Evolutionary conservation across 2,888 invertebrate genomes (phyloP).

Genomic region (Tachystola acroxantha): DNA sequence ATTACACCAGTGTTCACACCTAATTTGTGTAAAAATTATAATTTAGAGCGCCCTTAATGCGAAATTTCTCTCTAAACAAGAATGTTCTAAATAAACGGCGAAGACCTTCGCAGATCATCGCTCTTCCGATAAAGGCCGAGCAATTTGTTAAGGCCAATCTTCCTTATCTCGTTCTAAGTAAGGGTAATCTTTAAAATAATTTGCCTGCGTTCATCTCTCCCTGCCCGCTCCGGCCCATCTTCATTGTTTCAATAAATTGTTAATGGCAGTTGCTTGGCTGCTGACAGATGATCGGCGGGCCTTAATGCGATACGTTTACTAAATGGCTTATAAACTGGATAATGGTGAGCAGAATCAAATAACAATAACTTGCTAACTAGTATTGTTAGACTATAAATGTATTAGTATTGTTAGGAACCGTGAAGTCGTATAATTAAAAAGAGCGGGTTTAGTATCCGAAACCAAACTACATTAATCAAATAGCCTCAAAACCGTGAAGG

Average conservation of each 20-base stretch:
- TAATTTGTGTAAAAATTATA: too few species aligned
- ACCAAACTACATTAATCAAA: too few species aligned
- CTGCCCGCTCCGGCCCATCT: conserved; percentile 13
- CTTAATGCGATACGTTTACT: conserved; percentile 10
- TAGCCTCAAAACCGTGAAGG: too few species aligned
- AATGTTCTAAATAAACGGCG: conserved; percentile 5
- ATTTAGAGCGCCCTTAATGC: too few species aligned
- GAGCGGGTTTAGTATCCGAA: too few species aligned
- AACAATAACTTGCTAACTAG: too few species aligned
- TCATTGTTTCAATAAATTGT: conserved; percentile 18
- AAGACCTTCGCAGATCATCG: conserved; percentile 10
- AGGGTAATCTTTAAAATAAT: conserved; percentile 17
- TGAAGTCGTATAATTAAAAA: too few species aligned
- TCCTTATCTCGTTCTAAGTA: conserved; percentile 10
- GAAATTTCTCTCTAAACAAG: too few species aligned
- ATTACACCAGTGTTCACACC: too few species aligned
- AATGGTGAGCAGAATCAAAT: neutral
- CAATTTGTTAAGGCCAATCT: conserved; percentile 16
- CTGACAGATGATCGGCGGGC: conserved; percentile 14
- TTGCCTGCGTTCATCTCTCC: conserved; percentile 13
- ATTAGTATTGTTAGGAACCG: too few species aligned
- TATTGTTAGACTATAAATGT: too few species aligned
- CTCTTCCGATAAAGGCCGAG: conserved; percentile 9
- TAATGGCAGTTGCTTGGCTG: conserved; percentile 3
- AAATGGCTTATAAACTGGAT: conserved; percentile 4